Base-by-base conservation (phyloP, 2,113 vertebrate genomes). In the Cebus imitator region DNA sequence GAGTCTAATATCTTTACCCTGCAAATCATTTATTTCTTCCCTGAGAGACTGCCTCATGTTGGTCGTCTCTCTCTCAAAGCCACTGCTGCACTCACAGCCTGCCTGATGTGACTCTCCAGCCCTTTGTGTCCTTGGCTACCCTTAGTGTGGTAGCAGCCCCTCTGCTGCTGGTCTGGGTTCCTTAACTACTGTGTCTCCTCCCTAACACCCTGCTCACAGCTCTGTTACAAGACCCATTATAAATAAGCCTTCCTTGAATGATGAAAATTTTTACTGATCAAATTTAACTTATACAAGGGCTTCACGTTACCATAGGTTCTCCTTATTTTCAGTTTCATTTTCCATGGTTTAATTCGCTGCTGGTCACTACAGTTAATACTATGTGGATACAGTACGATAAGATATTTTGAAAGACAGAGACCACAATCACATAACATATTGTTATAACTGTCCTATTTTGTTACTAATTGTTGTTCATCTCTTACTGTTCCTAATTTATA, bases 301-400 rank as follows among this genome's bases (percentile, higher is more conserved):
- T 14, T 73, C 40, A 16, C 16, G 45, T 82, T 94, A 87, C 40
- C 40, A 4, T 21, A 30, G 40, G 45, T 27, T 76, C 25, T 3
- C 7, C 25, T 76, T 17, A 45, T 76, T 27, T 30, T 40, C 27
- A 27, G 25, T 45, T 76, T 76, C 43, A 43, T 40, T 45, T 17
- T 45, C 73, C 40, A 75, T 3, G 16, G 40, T 30, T 45, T 76
- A 25, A 76, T 27, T 45, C 45, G 43, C 40, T 43, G 12, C 25
- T 45, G 13, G 13, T 45, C 40, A 76, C 23, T 12, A 76, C 14
- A 27, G 25, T 45, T 2, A 16, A 48, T 48, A 78, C 43, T 78
- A 48, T 30, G 8, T 32, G 75, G 27, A 16, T 10, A 18, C 0
- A 48, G 43, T 48, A 18, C 0, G 1, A 48, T 8, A 76, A 76